phyloP scores from a whole-genome alignment of 2,888 invertebrate species.

The Heliconius cydno region DNA sequence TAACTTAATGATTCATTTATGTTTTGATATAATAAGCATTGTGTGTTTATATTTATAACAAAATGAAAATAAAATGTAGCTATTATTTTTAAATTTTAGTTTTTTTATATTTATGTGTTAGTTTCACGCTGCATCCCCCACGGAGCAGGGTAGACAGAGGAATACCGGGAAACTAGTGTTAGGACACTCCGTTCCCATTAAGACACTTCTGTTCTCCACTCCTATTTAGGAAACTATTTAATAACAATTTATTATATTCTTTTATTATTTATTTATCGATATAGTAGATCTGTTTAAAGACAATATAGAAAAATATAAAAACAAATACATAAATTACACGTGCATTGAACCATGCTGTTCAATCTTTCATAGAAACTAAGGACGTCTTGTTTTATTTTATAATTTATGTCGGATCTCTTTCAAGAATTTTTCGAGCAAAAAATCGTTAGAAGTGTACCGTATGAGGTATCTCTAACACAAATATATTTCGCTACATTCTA shows the following conservation, averaged over 20 bases:
- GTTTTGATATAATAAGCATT: not conserved
- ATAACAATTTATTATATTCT: not conserved
- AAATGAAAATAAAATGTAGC: not conserved
- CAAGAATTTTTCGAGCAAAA: slow-evolving; percentile 59
- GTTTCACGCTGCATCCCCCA: too few species aligned
- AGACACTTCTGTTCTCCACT: too few species aligned
- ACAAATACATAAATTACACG: slow-evolving; percentile 27
- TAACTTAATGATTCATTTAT: not conserved
- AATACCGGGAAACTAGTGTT: too few species aligned
- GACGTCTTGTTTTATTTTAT: slow-evolving; percentile 58
- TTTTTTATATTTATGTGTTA: too few species aligned
- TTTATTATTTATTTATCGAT: not conserved
- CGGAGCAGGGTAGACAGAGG: too few species aligned
- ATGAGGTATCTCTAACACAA: slow-evolving; percentile 9
- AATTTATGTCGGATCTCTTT: slow-evolving; percentile 56
- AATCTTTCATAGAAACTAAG: slow-evolving; percentile 48
- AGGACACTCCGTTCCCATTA: too few species aligned
- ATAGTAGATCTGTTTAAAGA: not conserved
- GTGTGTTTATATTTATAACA: not conserved
- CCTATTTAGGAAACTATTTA: too few species aligned
- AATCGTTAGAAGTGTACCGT: slow-evolving; percentile 57
- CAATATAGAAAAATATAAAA: slow-evolving; percentile 6
- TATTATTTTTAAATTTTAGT: not conserved
- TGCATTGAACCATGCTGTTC: slow-evolving; percentile 49
- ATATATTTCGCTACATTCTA: slow-evolving; percentile 4